Evolutionary conservation across 2,888 invertebrate genomes (phyloP).

Genomic region (Heliconius aoede): DNA sequence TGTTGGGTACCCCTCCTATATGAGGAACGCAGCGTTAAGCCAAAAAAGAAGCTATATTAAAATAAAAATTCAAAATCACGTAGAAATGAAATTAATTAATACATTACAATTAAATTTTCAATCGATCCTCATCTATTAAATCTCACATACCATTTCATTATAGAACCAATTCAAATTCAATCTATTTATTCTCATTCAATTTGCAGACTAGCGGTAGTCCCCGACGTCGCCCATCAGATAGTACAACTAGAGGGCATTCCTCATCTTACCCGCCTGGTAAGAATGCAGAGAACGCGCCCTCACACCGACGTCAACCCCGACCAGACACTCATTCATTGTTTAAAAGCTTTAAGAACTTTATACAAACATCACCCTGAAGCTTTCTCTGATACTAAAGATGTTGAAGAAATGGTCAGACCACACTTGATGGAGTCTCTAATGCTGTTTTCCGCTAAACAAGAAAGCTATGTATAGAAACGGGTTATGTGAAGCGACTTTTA

Average conservation of each 20-base stretch:
- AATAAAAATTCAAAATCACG: too few species aligned
- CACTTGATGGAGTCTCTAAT: constrained; percentile 91
- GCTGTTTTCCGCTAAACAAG: constrained; percentile 90
- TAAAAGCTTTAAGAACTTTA: constrained; percentile 76
- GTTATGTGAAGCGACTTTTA: constrained; percentile 5
- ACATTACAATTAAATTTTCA: too few species aligned
- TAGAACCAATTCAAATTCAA: not conserved
- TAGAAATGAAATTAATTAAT: too few species aligned
- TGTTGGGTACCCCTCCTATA: too few species aligned
- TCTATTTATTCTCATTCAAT: constrained; percentile 6
- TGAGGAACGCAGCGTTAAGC: too few species aligned
- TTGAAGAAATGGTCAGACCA: constrained; percentile 89
- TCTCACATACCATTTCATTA: too few species aligned
- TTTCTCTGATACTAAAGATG: constrained; percentile 81
- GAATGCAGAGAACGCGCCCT: constrained; percentile 75
- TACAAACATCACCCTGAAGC: constrained; percentile 76
- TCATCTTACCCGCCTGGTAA: constrained; percentile 87
- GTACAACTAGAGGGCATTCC: constrained; percentile 87
- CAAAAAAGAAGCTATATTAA: too few species aligned
- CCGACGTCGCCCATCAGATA: constrained; percentile 87
- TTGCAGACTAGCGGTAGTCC: constrained; percentile 86
- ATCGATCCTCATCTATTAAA: too few species aligned
- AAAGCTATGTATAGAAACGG: constrained; percentile 87
- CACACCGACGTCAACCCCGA: constrained; percentile 70
- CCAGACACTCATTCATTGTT: constrained; percentile 76